Evolutionary conservation across 2,113 vertebrate genomes (phyloP), one percentile per base, ranked within the genome.

Genomic region (Myanophis thanlyinensis): DNA sequence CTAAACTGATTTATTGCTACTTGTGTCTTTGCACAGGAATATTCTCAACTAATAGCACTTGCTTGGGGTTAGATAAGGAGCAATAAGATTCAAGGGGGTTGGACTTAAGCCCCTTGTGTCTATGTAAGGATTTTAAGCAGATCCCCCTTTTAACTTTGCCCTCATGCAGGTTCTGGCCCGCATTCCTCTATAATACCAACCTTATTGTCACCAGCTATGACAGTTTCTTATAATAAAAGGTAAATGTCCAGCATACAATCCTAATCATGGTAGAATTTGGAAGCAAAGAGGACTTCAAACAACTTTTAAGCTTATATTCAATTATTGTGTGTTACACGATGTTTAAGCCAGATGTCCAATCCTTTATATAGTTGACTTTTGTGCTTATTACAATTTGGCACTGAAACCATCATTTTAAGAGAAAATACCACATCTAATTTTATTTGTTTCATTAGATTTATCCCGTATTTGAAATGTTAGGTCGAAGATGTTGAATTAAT

Each of bases 401-500:
- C 84, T 49, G 15, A 44, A 49, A 40, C 20, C 87, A 15, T 23
- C 25, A n/a, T 84, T 0, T 0, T 20, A 40, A 89, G 90, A 89
- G 20, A 93, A 44, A 92, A 95, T 25, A 53, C 47, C 85, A 85
- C 40, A 46, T 54, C 40, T 49, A 52, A 30, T 40, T 67, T 35
- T 40, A 73, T 54, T 53, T 73, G 18, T 25, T 46, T 89, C 48
- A 89, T n/a, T 40, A 46, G 27, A 44, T 22, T 86, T 94, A 15
- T 91, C 56, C 51, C 62, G 44, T 92, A 52, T 25, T 23, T n/a
- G 47, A 90, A 95, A 25, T 22, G 90, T 10, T 51, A 59, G 88
- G 30, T n/a, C 0, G 59, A 86, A 84, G 84, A 47, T 1, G 91
- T 20, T 90, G 40, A n/a, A 90, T 51, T 20, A 5, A 25, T 46